Percentiles rank a stretch among this genome's conserved stretches.
phyloP scores from a whole-genome alignment of 2,113 vertebrate genomes.

The Plestiodon gilberti region DNA sequence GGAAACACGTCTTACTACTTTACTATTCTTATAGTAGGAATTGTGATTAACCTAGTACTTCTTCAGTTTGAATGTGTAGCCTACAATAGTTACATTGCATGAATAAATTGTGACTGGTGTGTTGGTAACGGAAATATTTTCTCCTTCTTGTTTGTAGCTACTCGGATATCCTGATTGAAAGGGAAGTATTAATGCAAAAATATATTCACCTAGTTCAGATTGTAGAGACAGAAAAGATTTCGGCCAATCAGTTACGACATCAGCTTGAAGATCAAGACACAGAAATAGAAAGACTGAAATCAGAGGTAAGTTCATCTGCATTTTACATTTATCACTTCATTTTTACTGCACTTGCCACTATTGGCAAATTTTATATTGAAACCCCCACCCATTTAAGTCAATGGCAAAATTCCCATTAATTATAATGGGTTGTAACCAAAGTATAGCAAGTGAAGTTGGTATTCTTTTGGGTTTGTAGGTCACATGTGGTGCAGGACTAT shows the following conservation, averaged over 20 bases:
- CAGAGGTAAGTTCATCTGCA: slow-evolving; percentile 81
- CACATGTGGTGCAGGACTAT: background rate
- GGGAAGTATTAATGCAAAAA: slow-evolving; percentile 88
- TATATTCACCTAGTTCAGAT: slow-evolving; percentile 87
- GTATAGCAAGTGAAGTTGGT: background rate
- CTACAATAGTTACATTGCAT: background rate
- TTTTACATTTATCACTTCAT: background rate
- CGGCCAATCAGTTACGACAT: slow-evolving; percentile 88
- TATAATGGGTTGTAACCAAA: background rate
- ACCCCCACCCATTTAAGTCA: background rate
- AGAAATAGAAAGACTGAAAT: slow-evolving; percentile 94
- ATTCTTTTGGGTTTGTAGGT: background rate
- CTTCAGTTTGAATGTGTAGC: background rate
- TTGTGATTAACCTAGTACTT: too few relatives aligned
- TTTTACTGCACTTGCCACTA: background rate
- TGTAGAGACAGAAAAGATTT: slow-evolving; percentile 85
- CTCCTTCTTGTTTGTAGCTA: slow-evolving; percentile 71
- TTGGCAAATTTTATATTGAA: background rate
- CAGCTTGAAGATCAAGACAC: slow-evolving; percentile 98
- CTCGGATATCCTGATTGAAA: slow-evolving; percentile 83
- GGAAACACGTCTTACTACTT: background rate
- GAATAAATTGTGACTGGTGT: background rate
- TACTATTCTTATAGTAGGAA: background rate
- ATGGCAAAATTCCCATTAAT: background rate
- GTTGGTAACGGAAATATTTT: slow-evolving; percentile 35